These are phyloP conservation scores for Parazoanthus darwini DNA, from an alignment of 92 coral and sea anemone genomes.

Conservation along the genomic window DNA sequence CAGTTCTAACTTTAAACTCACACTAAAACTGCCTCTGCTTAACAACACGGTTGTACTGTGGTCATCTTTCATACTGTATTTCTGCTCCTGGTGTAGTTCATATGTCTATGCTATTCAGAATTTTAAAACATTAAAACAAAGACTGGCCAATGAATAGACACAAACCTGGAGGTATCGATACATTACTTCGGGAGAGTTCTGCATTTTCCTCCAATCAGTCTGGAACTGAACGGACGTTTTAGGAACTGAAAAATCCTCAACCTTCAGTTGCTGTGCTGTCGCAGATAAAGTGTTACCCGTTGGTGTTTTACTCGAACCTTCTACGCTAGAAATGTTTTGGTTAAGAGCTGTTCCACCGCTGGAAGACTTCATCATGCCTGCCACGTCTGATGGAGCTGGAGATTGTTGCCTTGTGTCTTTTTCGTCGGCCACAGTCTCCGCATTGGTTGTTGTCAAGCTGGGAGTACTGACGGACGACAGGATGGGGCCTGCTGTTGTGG, in stretches of 20 bases:
- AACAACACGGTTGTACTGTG: too few species aligned
- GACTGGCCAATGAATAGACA: not conserved
- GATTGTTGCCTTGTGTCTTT: conserved; percentile 6
- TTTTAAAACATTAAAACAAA: too few species aligned
- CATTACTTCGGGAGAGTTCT: conserved; percentile 62
- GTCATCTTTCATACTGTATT: too few species aligned
- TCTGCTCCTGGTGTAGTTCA: too few species aligned
- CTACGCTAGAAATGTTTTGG: not conserved
- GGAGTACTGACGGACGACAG: not conserved
- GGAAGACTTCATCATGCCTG: not conserved
- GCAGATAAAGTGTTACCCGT: not conserved
- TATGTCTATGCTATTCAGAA: too few species aligned
- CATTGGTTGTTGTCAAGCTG: not conserved
- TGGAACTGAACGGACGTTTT: conserved; percentile 85
- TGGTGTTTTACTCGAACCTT: not conserved
- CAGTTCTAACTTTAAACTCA: too few species aligned
- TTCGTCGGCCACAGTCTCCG: not conserved
- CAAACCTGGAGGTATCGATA: conserved; percentile 75
- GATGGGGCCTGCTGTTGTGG: not conserved
- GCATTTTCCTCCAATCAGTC: conserved; percentile 85
- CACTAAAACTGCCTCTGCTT: too few species aligned
- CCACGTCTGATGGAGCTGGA: not conserved
- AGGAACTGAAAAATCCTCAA: conserved; percentile 66
- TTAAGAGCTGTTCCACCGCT: not conserved
- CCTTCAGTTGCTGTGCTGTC: not conserved